A percentile compares a stretch with the other conserved stretches of the same genome.
Conservation (phyloP, 23 tunicate genomes). For the Ciona savignyi region DNA sequence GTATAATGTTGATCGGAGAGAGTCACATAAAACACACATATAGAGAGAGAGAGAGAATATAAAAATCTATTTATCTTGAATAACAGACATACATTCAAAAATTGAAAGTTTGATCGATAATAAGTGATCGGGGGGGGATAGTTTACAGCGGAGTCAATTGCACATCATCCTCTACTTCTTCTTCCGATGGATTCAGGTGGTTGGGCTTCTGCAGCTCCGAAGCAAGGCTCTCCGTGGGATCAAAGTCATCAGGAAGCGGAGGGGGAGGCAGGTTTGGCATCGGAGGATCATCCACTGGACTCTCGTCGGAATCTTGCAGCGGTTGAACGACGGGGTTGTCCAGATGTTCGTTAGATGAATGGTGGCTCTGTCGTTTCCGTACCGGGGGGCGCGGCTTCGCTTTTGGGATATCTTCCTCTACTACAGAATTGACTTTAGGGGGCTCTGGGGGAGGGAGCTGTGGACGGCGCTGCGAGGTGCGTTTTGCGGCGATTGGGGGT, state of each 20-base stretch:
- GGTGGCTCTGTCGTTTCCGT: conserved; percentile 9
- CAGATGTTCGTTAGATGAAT: neutral
- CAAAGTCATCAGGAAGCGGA: conserved; percentile 24
- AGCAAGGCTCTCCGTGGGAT: neutral
- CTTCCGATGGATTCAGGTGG: neutral
- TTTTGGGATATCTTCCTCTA: neutral
- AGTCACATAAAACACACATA: too few relatives aligned
- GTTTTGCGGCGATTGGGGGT: conserved; percentile 69
- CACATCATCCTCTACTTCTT: neutral
- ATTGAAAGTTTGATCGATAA: neutral
- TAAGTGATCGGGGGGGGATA: neutral
- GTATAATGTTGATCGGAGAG: too few relatives aligned
- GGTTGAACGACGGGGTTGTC: conserved; percentile 4
- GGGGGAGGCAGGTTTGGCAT: conserved; percentile 70
- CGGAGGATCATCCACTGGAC: conserved; percentile 20
- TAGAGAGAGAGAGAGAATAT: neutral
- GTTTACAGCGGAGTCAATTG: neutral
- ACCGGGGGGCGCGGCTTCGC: conserved; percentile 37
- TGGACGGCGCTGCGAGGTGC: conserved; percentile 46
- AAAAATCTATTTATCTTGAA: neutral
- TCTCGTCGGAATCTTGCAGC: neutral
- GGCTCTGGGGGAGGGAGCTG: conserved; percentile 66
- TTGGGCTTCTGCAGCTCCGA: neutral
- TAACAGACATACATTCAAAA: neutral
- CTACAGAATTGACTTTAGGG: conserved; percentile 9